Percentiles rank a stretch among this genome's conserved stretches.
These are phyloP conservation scores for Apis mellifera DNA, from an alignment of 1,140 invertebrate species.

Conservation along the genomic window Amel_HAv3.1 CM009939.2:5788001-5788500, in stretches of 20 bases:
- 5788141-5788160: not conserved
- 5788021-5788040: not conserved
- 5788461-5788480: constrained; percentile 37
- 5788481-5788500: constrained; percentile 10
- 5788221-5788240: not conserved
- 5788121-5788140: not conserved
- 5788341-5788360: constrained; percentile 4
- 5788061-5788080: not conserved
- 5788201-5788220: not conserved
- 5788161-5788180: not conserved
- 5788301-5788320: not conserved
- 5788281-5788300: not conserved
- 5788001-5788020: not conserved
- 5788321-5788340: not conserved
- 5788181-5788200: constrained; percentile 10
- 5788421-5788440: constrained; percentile 30
- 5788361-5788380: constrained; percentile 2
- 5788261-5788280: not conserved
- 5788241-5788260: not conserved
- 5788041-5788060: constrained; percentile 6
- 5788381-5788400: not conserved
- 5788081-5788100: not conserved
- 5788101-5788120: constrained; percentile 9
- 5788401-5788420: constrained; percentile 9
- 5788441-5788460: constrained; percentile 47